Base-by-base conservation (phyloP, 2,888 invertebrate genomes). In the Tortrix viridana region DNA sequence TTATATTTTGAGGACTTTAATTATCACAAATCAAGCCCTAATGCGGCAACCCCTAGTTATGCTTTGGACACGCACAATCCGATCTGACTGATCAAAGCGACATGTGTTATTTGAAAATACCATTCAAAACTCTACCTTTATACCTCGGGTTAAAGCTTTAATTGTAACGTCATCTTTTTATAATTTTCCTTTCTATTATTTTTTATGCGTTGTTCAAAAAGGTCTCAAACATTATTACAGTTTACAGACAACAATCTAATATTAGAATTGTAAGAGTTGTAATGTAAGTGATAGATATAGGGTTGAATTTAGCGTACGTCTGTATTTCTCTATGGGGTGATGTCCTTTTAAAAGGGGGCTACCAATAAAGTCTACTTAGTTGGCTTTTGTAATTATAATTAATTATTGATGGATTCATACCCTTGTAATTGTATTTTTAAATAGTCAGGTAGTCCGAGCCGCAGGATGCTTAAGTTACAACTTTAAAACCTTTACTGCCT, bases 371-470 rank as follows among this genome's bases (percentile, higher is more conserved):
- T n/a, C n/a, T n/a, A n/a, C n/a, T n/a, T n/a, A 22, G 37, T 19
- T 50, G 43, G 32, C 46, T n/a, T 18, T 60, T 47, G 38, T 53
- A 38, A 60, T 47, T 53, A 38, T 16, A 70, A 72, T 74, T 71
- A 71, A 75, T 74, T 71, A 75, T 74, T 71, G 71, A 76, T 65
- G 69, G 71, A 74, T 73, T 68, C 66, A 69, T 70, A 65, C 69
- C 46, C 37, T 16, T 23, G 16, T 47, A 38, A 16, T 37, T 38
- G 9, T 52, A 6, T 12, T 38, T 43, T 43, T 26, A 5, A 3
- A n/a, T 20, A 20, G 19, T 38, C 20, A 26, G 14, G 14, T 20
- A 47, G 19, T 47, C 1, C 5, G 7, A 20, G 41, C n/a, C 41
- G 16, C n/a, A 41, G 5, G 6, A 41, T n/a, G 16, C 41, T n/a